phyloP scores from a whole-genome alignment of 2,797 vertebrate genomes.

The Sebastes minor region DNA sequence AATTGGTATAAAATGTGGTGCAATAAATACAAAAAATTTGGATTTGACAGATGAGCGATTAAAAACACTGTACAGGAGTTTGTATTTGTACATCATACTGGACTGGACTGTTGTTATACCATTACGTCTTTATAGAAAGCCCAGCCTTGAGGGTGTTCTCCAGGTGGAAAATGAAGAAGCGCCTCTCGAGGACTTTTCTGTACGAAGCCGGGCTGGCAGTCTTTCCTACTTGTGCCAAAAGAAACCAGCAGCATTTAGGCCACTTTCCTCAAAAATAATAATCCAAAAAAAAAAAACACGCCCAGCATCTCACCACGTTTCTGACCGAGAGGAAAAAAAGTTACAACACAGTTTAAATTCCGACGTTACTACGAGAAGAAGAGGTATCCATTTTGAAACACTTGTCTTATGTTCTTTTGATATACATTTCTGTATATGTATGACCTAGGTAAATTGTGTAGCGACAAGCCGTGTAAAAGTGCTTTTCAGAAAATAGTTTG shows the following conservation, averaged over 20 bases:
- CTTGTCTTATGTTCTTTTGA: conserved; percentile 68
- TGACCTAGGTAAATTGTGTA: conserved; percentile 67
- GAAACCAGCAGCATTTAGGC: not conserved
- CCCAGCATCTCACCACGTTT: conserved; percentile 50
- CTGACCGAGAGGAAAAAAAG: conserved; percentile 47
- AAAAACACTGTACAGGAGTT: conserved; percentile 82
- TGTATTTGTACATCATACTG: conserved; percentile 76
- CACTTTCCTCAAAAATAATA: conserved; percentile 25
- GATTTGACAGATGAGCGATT: conserved; percentile 78
- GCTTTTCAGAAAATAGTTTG: conserved; percentile 77
- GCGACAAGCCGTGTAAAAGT: conserved; percentile 78
- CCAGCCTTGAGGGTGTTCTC: conserved; percentile 48
- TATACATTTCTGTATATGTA: conserved; percentile 74
- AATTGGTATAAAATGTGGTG: conserved; percentile 80
- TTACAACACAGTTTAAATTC: conserved; percentile 75
- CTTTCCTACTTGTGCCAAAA: conserved; percentile 54
- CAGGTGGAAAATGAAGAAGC: conserved; percentile 54
- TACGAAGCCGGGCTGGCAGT: conserved; percentile 56
- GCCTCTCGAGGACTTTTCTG: conserved; percentile 26
- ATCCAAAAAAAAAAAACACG: not conserved
- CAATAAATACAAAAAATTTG: conserved; percentile 76
- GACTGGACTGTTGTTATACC: conserved; percentile 67
- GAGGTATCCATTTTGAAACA: conserved; percentile 82
- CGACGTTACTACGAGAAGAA: conserved; percentile 73
- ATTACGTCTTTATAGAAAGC: conserved; percentile 61